phyloP scores from a whole-genome alignment of 2,797 vertebrate genomes.

The Muscicapa comitata region DNA sequence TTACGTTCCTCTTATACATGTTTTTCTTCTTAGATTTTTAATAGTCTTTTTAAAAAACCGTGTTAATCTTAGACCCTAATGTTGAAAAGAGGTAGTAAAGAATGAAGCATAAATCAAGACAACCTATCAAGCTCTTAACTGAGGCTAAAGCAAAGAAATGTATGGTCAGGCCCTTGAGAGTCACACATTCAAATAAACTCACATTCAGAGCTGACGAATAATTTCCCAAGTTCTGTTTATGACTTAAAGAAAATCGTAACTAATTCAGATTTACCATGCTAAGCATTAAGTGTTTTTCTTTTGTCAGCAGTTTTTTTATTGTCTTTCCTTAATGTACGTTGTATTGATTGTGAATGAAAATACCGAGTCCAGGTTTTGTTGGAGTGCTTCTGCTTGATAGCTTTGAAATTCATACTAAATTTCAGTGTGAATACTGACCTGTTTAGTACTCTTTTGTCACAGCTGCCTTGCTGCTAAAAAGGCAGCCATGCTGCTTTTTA shows the following conservation, averaged over 20 bases:
- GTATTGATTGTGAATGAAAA: not conserved
- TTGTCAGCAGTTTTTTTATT: not conserved
- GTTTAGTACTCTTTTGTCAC: not conserved
- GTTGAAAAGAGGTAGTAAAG: not conserved
- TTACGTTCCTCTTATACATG: not conserved
- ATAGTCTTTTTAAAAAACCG: fast-evolving
- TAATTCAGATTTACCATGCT: not conserved
- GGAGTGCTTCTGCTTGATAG: not conserved
- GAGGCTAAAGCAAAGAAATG: not conserved
- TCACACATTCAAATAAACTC: not conserved
- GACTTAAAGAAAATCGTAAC: not conserved
- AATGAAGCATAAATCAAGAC: not conserved
- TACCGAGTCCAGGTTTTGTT: not conserved
- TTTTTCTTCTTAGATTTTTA: not conserved
- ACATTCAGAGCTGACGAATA: not conserved
- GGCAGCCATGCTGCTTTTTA: not conserved
- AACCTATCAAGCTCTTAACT: not conserved
- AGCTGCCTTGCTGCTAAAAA: not conserved
- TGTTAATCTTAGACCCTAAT: not conserved
- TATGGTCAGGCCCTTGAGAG: not conserved
- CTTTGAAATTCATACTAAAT: not conserved
- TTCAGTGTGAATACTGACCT: not conserved
- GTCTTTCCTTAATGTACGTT: not conserved
- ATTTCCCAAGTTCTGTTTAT: not conserved
- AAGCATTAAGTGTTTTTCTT: not conserved